A percentile compares a stretch with the other conserved stretches of the same genome.
These are phyloP conservation scores for Gambusia holbrooki DNA, from an alignment of 2,113 vertebrate genomes.

Conservation along the genomic window DNA sequence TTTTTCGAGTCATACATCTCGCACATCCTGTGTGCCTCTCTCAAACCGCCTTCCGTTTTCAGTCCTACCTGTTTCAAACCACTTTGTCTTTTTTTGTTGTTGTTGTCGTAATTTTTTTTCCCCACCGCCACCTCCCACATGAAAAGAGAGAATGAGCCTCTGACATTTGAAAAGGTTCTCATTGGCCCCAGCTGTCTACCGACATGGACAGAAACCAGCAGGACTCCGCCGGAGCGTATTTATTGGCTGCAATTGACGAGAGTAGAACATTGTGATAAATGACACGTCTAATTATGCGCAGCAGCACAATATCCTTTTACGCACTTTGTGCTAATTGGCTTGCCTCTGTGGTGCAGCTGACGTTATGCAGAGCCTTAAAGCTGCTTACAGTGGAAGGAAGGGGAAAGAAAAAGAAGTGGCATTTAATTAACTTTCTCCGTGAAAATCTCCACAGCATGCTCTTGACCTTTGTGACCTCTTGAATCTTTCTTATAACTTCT, in stretches of 20 bases:
- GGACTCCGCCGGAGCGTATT: conserved; percentile 30
- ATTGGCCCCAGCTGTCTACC: conserved; percentile 31
- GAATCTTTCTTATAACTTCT: background rate
- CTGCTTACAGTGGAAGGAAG: background rate
- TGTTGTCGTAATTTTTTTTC: background rate
- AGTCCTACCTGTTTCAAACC: conserved; percentile 10
- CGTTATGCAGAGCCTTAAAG: background rate
- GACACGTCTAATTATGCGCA: conserved; percentile 45
- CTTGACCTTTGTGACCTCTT: background rate
- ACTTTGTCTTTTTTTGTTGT: background rate
- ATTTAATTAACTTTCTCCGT: conserved; percentile 3
- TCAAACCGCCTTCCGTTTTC: conserved; percentile 21
- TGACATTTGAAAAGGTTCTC: conserved; percentile 52
- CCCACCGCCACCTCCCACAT: conserved; percentile 17
- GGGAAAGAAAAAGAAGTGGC: background rate
- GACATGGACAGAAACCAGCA: conserved; percentile 45
- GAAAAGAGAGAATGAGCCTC: conserved; percentile 29
- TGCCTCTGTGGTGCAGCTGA: conserved; percentile 20
- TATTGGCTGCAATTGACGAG: conserved; percentile 57
- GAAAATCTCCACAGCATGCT: background rate
- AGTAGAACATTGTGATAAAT: conserved; percentile 54
- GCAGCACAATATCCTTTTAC: conserved; percentile 40
- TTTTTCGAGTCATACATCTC: conserved; percentile 21
- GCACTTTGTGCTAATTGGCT: conserved; percentile 47
- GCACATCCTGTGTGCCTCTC: conserved; percentile 36